Percentiles rank a stretch among this genome's conserved stretches.
Conservation (phyloP, 2,113 vertebrate genomes). For the Sceloporus undulatus region DNA sequence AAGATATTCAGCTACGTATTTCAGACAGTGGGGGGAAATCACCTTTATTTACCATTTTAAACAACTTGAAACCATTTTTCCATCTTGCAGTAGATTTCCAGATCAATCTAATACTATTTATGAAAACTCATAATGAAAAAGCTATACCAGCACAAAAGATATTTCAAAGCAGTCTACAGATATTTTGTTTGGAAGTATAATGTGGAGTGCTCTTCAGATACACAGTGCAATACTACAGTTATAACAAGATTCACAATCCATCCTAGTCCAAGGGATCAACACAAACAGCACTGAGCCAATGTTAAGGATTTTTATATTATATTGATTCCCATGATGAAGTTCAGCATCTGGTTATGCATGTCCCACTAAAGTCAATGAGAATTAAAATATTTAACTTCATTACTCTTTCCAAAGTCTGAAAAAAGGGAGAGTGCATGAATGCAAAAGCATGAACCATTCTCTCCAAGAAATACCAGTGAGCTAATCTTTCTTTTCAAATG, state of each 20-base stretch:
- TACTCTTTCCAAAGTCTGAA: neutral
- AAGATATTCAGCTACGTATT: slow-evolving; percentile 45
- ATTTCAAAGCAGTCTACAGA: neutral
- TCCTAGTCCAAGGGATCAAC: neutral
- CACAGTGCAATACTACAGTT: neutral
- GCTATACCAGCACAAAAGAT: neutral
- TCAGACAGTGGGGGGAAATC: slow-evolving; percentile 33
- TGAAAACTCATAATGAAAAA: neutral
- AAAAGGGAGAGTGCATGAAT: neutral
- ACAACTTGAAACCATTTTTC: slow-evolving; percentile 7
- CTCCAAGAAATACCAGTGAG: neutral
- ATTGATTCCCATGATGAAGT: neutral
- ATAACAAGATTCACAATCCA: neutral
- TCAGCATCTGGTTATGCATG: neutral
- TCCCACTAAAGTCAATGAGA: neutral
- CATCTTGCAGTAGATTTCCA: neutral
- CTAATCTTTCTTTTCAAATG: no score
- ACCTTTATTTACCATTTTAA: slow-evolving; percentile 50
- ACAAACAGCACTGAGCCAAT: neutral
- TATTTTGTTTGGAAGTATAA: neutral
- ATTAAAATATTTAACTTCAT: neutral
- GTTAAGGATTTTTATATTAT: neutral
- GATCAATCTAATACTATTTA: slow-evolving; percentile 8
- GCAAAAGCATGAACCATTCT: neutral
- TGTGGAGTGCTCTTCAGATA: neutral